A percentile compares a stretch with the other conserved stretches of the same genome.
phyloP scores from a whole-genome alignment of 2,888 invertebrate species.

The Amblyjoppa fuscipennis region DNA sequence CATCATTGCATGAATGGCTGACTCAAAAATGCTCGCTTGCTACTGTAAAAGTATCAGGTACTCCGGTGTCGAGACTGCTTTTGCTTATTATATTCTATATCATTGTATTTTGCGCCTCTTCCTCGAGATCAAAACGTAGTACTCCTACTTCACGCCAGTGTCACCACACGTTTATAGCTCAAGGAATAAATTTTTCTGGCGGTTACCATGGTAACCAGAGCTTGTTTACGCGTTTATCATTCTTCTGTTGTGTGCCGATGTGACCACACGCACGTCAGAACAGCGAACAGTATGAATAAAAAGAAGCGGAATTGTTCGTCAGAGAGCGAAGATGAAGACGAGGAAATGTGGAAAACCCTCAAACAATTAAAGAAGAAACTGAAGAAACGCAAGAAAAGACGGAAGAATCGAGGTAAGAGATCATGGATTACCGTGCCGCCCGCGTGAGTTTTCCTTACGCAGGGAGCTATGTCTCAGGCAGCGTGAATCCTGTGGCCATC shows the following conservation, averaged over 20 bases:
- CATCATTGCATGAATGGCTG: no score
- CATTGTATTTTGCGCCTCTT: slow-evolving; percentile 10
- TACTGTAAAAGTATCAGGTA: no score
- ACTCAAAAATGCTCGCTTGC: no score
- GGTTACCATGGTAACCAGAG: not conserved
- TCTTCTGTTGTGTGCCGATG: slow-evolving; percentile 8
- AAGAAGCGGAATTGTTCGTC: slow-evolving; percentile 1
- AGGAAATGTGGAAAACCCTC: slow-evolving; percentile 5
- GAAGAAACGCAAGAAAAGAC: slow-evolving; percentile 6
- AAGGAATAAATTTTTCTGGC: not conserved
- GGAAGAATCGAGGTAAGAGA: not conserved
- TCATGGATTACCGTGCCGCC: slow-evolving; percentile 15
- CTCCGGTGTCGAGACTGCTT: no score
- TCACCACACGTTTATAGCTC: not conserved
- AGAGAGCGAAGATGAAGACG: not conserved
- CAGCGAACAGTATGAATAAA: slow-evolving; percentile 3
- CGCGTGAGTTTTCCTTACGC: not conserved
- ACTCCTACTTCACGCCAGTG: no score
- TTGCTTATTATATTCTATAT: no score
- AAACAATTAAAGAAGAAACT: slow-evolving; percentile 11
- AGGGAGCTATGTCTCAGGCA: slow-evolving; percentile 19
- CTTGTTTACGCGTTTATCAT: not conserved
- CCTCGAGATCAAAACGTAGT: not conserved
- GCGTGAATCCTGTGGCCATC: not conserved
- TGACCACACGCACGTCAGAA: slow-evolving; percentile 20